These are phyloP conservation scores for Pituophis catenifer DNA, from an alignment of 2,113 vertebrate species.

Conservation along the genomic window DNA sequence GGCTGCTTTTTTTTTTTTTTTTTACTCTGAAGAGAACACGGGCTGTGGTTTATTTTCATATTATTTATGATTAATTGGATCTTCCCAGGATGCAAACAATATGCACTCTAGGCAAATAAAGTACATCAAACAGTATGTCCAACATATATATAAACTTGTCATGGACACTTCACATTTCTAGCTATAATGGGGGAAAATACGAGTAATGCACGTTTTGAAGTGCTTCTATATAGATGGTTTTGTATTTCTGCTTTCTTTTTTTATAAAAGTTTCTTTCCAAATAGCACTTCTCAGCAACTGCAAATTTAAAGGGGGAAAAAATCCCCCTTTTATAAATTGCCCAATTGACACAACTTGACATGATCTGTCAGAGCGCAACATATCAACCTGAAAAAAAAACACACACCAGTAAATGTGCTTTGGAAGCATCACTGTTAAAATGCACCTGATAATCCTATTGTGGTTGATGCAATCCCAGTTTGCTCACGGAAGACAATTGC, in stretches of 20 bases:
- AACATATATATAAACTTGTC: not conserved
- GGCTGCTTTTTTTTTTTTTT: too few relatives aligned
- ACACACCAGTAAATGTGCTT: not conserved
- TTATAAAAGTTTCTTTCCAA: not conserved
- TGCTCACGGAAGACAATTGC: conserved; percentile 17
- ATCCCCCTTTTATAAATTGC: conserved; percentile 1
- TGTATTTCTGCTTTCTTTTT: not conserved
- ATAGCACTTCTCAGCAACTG: not conserved
- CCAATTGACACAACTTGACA: conserved; percentile 4
- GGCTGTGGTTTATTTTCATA: not conserved
- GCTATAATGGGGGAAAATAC: not conserved
- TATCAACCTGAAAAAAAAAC: conserved; percentile 13
- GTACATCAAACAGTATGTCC: not conserved
- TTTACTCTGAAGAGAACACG: not conserved
- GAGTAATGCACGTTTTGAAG: not conserved
- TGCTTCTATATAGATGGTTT: not conserved
- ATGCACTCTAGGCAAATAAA: not conserved
- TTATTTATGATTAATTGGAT: not conserved
- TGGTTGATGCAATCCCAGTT: conserved; percentile 2
- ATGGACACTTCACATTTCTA: not conserved
- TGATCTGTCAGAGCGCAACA: not conserved
- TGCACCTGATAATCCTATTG: not conserved
- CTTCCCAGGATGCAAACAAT: not conserved
- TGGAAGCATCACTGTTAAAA: conserved; percentile 28
- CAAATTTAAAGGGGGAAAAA: conserved; percentile 15